These are phyloP conservation scores for Apocrypta bakeri DNA, from an alignment of 1,140 invertebrate species.

Conservation along the genomic window DNA sequence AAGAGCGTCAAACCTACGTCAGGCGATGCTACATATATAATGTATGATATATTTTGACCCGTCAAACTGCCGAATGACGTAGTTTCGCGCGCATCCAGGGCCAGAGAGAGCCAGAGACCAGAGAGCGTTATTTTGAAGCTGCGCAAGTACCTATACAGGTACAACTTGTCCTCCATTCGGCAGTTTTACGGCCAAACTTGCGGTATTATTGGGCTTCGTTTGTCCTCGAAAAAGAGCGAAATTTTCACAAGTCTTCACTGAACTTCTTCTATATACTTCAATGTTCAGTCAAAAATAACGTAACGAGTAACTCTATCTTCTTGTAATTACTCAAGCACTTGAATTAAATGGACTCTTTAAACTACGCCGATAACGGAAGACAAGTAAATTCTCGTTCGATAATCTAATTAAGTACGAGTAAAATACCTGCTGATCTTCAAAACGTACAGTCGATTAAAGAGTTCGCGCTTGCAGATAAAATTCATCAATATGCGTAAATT, in stretches of 20 bases:
- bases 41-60: background rate
- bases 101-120: no score
- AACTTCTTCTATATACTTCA: no score
- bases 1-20: background rate
- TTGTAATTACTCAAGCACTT: no score
- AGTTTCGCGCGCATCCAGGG: background rate
- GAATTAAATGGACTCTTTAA: background rate
- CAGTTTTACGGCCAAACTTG: background rate
- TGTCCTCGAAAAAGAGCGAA: background rate
- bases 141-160: no score
- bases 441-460: no score
- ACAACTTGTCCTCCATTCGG: background rate
- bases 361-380: background rate
- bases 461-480: no score
- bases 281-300: no score
- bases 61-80: background rate
- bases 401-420: constrained; percentile 7
- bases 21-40: no score
- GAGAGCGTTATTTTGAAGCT: background rate
- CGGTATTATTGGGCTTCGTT: no score
- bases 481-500: no score
- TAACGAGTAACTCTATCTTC: no score
- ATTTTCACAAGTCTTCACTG: no score
- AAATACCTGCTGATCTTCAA: background rate
- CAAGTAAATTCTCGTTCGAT: constrained; percentile 1